These are phyloP conservation scores for Loriculus beryllinus DNA, from an alignment of 2,797 vertebrate species.

Conservation along the genomic window DNA sequence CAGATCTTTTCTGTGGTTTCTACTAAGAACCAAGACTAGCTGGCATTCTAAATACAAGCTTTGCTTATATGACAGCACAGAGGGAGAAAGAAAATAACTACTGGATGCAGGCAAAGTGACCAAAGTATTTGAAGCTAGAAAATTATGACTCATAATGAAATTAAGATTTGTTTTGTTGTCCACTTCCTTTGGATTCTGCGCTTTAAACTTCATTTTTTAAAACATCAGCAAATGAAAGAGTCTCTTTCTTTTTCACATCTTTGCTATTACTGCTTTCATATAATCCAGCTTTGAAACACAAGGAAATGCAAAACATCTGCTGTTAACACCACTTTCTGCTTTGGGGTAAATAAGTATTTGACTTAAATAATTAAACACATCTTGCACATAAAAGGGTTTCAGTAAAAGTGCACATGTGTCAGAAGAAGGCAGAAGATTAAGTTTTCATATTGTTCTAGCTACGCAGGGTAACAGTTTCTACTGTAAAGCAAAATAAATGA, in stretches of 20 bases:
- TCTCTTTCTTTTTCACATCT: neutral
- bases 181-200: neutral
- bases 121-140: neutral
- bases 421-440: neutral
- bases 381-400: neutral
- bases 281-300: neutral
- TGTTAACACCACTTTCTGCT: neutral
- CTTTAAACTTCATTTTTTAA: neutral
- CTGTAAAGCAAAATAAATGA: neutral
- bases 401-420: neutral
- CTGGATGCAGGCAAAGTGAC: neutral
- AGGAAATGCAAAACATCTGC: neutral
- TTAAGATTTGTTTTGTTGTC: neutral
- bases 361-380: neutral
- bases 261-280: neutral
- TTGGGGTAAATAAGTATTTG: neutral
- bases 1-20: neutral
- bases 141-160: neutral
- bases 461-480: neutral
- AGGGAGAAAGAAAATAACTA: neutral
- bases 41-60: neutral
- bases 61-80: neutral
- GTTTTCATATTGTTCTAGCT: neutral
- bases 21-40: neutral
- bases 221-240: neutral